These are phyloP conservation scores for Erethizon dorsatum DNA, from an alignment of 2,797 vertebrate species.

Conservation along the genomic window DNA sequence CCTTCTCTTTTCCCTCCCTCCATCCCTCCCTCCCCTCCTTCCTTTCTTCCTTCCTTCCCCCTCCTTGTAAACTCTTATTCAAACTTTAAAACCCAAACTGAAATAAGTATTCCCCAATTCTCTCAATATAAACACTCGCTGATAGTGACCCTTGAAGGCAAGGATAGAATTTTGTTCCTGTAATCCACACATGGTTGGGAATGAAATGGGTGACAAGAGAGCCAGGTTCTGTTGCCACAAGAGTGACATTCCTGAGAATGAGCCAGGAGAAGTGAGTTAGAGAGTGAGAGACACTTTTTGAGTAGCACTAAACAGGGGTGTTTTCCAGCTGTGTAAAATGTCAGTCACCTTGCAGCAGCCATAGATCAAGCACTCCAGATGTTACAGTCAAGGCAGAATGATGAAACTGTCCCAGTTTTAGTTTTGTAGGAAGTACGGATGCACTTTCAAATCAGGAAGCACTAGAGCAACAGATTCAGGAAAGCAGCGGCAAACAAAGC, in stretches of 20 bases:
- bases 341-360: not conserved
- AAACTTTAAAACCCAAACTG: not conserved
- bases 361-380: not conserved
- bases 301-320: not conserved
- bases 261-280: not conserved
- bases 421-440: not conserved
- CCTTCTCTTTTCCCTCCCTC: not conserved
- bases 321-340: not conserved
- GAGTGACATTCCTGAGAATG: not conserved
- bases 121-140: too few species aligned
- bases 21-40: fast-evolving
- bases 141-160: not conserved
- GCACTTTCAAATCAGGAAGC: not conserved
- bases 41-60: not conserved
- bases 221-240: not conserved
- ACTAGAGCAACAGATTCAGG: not conserved
- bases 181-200: too few species aligned
- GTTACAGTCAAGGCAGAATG: not conserved
- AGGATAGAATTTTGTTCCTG: not conserved
- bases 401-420: not conserved
- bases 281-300: not conserved
- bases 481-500: not conserved
- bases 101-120: not conserved
- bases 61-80: constrained; percentile 6
- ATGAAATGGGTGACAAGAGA: not conserved